Evolutionary conservation across 2,113 vertebrate genomes (phyloP), one percentile per base, ranked within the genome.

Genomic region (Halichoerus grypus): DNA sequence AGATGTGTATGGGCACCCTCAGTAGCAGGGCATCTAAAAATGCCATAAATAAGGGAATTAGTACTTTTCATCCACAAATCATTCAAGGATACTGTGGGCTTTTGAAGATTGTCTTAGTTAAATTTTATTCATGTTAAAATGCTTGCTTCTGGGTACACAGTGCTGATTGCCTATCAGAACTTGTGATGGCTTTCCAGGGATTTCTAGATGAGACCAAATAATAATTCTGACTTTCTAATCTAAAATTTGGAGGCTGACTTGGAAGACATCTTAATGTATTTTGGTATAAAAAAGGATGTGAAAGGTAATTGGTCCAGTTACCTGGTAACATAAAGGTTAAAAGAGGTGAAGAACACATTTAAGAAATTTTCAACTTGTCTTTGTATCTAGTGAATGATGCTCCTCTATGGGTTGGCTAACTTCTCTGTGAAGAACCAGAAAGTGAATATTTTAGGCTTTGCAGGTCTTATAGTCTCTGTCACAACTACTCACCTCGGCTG

Each of bases 1-100:
- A 96, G 16, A 76, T 22, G 4, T 96, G 87, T 22, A 57, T 5
- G 67, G 42, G 42, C 16, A 71, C 83, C 39, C 0, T 91, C 36
- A 96, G 63, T 94, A 51, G 83, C 26, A 28, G 89, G 26, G 1
- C 63, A 96, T 83, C 97, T 72, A 82, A 95, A 97, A 98, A 97
- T 94, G 15, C 1, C 94, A 4, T 85, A 93, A 95, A 74, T 88
- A 95, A 98, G 59, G 51, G 26, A 97, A 67, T 12, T 86, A 92
- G 88, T 90, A n/a, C 19, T 94, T 96, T 82, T 90, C 36, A 72
- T 92, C 86, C 53, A 42, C 1, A 96, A 92, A 96, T 49, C 9
- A 90, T 31, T 93, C 39, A 81, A 69, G 86, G 21, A 65, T 55
- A 31, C 15, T 97, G 59, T 33, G 22, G 33, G 10, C 51, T 95